Evolutionary conservation across 2,113 vertebrate genomes (phyloP), one percentile per base, ranked within the genome.

Genomic region (Vimba vimba): DNA sequence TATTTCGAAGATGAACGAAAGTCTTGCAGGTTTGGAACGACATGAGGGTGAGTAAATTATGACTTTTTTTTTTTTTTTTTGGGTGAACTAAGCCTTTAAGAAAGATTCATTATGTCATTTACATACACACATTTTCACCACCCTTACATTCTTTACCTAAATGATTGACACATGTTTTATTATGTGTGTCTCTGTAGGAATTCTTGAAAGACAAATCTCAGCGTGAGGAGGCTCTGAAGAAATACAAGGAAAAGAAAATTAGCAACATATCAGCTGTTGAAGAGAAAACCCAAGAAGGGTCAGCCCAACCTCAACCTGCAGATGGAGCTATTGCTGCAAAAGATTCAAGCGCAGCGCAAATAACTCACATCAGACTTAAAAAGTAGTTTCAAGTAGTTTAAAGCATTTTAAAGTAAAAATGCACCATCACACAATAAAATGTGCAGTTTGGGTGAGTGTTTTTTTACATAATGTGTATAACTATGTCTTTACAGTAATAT

Each of bases 251-350:
- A 85, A 99, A 96, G 92, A 99, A 97, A 93, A 94, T 94, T 94
- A 90, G 96, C 97, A 92, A 91, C 93, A 0, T 99, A 95, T 92
- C 97, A 97, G 94, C 91, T 98, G 87, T 10, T 99, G 86, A 95
- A 95, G 89, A 97, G 96, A 91, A 99, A 96, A 92, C 99, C 97
- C 0, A 99, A 95, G 93, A 99, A 94, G 90, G 98, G 98, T 85
- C 98, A 99, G 50, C 98, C 98, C 80, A 97, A 99, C 89, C 93
- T 99, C n/a, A 99, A 99, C 91, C 89, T 97, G 50, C 98, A 98
- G 88, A 96, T 99, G 94, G 98, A 99, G 12, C 96, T 96, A 92
- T 94, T 99, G 87, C 97, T 99, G 86, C 95, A 98, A 91, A 99
- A 98, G 94, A 98, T 99, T 90, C 95, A 98, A 88, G 86, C 89